These are phyloP conservation scores for Drosophila mercatorum DNA, from an alignment of 2,888 invertebrate species.

Conservation along the genomic window DNA sequence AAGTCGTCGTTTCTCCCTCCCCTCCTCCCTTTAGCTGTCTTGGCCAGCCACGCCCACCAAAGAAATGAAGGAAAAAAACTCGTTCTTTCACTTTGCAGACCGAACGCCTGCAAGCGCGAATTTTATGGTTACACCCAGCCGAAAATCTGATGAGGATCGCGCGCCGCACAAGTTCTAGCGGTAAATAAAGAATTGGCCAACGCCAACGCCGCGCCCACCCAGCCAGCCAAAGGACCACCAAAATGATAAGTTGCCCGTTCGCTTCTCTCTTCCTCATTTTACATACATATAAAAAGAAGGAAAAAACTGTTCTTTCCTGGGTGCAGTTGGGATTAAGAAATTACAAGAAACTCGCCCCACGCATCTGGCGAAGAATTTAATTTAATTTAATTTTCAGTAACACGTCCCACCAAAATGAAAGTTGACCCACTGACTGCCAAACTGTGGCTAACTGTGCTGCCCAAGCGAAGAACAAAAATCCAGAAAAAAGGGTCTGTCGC, in stretches of 20 bases:
- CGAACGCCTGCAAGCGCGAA: conserved; percentile 75
- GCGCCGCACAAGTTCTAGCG: conserved; percentile 61
- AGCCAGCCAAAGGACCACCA: conserved; percentile 62
- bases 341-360: conserved; percentile 72
- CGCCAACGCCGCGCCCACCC: conserved; percentile 66
- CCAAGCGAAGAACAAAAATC: neutral
- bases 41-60: conserved; percentile 59
- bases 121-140: conserved; percentile 81
- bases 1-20: neutral
- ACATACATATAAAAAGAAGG: neutral
- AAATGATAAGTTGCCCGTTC: conserved; percentile 54
- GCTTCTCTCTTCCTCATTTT: conserved; percentile 10
- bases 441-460: conserved; percentile 21
- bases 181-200: conserved; percentile 71
- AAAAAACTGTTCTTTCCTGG: conserved; percentile 24
- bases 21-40: neutral
- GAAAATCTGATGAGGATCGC: conserved; percentile 66
- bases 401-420: conserved; percentile 54
- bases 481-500: conserved; percentile 42
- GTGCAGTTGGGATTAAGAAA: conserved; percentile 72
- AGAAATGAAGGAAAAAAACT: conserved; percentile 38
- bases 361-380: conserved; percentile 78
- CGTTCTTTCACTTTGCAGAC: conserved; percentile 67
- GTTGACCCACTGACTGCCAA: conserved; percentile 70
- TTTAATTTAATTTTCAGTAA: conserved; percentile 61